These are phyloP conservation scores for Geotrypetes seraphini DNA, from an alignment of 2,797 vertebrate species.

Conservation along the genomic window DNA sequence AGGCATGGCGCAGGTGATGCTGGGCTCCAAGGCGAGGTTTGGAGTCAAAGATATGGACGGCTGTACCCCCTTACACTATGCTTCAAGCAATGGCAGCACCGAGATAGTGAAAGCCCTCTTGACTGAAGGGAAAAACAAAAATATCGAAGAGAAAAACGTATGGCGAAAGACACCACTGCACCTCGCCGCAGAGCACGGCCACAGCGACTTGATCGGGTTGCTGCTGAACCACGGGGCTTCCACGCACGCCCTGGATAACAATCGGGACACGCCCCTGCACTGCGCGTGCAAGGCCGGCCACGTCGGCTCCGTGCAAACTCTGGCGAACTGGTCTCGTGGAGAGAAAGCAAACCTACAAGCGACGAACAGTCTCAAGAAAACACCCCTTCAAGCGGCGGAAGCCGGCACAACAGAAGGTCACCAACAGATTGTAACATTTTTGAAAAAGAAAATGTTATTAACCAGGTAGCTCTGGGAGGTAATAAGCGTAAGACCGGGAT, in stretches of 20 bases:
- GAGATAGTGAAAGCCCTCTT: constrained; percentile 39
- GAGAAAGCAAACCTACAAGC: constrained; percentile 49
- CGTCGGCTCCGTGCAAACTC: constrained; percentile 23
- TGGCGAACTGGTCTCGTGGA: constrained; percentile 36
- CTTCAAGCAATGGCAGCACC: constrained; percentile 37
- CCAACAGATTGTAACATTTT: constrained; percentile 38
- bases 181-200: constrained; percentile 52
- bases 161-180: constrained; percentile 69
- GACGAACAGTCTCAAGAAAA: constrained; percentile 60
- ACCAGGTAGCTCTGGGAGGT: constrained; percentile 37
- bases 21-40: constrained; percentile 44
- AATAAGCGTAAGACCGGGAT: neutral
- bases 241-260: constrained; percentile 55
- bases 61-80: constrained; percentile 53
- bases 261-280: constrained; percentile 61
- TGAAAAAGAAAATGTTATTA: constrained; percentile 68
- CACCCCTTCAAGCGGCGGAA: constrained; percentile 55
- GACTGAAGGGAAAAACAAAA: constrained; percentile 39
- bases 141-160: constrained; percentile 51
- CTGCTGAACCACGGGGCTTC: constrained; percentile 49
- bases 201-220: constrained; percentile 29
- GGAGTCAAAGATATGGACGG: constrained; percentile 62
- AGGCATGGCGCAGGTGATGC: constrained; percentile 21
- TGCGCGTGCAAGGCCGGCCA: constrained; percentile 51
- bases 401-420: constrained; percentile 35